Percentiles rank a stretch among this genome's conserved stretches.
Evolutionary conservation across 2,797 vertebrate species (phyloP).

Genomic region (Amphiprion clarkii): DNA sequence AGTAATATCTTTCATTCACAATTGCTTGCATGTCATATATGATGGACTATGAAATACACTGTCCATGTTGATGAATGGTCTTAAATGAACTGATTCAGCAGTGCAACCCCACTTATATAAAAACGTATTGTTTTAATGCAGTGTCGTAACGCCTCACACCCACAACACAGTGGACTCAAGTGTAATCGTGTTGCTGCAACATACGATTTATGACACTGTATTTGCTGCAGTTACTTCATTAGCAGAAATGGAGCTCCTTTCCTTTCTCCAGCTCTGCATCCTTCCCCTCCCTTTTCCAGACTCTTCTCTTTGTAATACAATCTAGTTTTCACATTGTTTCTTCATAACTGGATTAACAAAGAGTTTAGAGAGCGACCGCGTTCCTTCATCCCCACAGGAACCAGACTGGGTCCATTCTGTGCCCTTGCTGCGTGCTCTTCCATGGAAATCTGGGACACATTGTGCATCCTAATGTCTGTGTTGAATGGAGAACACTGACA

Average conservation of each 20-base stretch:
- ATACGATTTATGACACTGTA: constrained; percentile 32
- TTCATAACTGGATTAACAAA: constrained; percentile 22
- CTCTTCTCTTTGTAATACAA: constrained; percentile 18
- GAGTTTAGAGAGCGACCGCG: constrained; percentile 14
- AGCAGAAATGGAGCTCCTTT: constrained; percentile 41
- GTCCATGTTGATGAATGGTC: neutral
- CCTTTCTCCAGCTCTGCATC: neutral
- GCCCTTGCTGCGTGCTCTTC: constrained; percentile 25
- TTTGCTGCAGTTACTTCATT: constrained; percentile 60
- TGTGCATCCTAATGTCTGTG: constrained; percentile 62
- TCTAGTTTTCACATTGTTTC: constrained; percentile 27
- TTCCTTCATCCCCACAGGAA: constrained; percentile 40
- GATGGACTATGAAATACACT: neutral
- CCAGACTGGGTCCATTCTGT: constrained; percentile 29
- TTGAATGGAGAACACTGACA: constrained; percentile 54
- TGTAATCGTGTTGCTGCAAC: neutral
- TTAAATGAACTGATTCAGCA: neutral
- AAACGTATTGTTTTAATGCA: neutral
- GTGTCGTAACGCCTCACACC: constrained; percentile 6
- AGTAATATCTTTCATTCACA: neutral
- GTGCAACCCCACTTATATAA: constrained; percentile 1
- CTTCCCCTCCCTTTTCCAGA: neutral
- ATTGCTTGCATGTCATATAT: neutral
- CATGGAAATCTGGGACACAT: constrained; percentile 54
- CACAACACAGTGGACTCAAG: neutral